Evolutionary conservation across 2,113 vertebrate genomes (phyloP).

Genomic region (Lutjanus erythropterus): DNA sequence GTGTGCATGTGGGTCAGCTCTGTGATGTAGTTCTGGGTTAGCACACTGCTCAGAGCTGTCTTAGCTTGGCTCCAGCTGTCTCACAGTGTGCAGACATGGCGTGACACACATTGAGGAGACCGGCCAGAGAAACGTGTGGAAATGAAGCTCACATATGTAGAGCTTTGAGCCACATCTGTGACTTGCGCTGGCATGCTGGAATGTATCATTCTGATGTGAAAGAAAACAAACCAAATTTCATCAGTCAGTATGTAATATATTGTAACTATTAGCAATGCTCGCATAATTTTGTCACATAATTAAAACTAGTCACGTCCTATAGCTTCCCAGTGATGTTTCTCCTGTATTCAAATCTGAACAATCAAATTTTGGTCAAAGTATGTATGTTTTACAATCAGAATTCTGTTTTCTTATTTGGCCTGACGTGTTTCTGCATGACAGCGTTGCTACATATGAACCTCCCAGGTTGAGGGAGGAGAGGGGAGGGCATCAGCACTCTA

Average conservation of each 20-base stretch:
- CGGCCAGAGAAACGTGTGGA: background rate
- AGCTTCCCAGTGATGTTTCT: no score
- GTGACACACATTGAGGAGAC: constrained; percentile 7
- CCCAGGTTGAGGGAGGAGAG: no score
- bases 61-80: constrained; percentile 37
- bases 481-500: no score
- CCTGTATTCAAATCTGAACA: no score
- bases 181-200: background rate
- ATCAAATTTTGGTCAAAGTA: no score
- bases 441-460: no score
- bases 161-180: background rate
- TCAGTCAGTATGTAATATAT: background rate
- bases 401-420: no score
- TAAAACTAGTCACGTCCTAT: no score
- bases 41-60: constrained; percentile 26
- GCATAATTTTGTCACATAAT: background rate
- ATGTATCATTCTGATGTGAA: no score
- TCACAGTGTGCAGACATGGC: constrained; percentile 9
- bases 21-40: constrained; percentile 46
- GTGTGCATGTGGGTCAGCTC: constrained; percentile 65
- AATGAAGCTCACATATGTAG: background rate
- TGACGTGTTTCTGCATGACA: no score
- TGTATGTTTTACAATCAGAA: no score
- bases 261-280: background rate
- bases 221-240: no score